Conservation (phyloP, 1,140 invertebrate species). For the Drosophila ironensis region DNA sequence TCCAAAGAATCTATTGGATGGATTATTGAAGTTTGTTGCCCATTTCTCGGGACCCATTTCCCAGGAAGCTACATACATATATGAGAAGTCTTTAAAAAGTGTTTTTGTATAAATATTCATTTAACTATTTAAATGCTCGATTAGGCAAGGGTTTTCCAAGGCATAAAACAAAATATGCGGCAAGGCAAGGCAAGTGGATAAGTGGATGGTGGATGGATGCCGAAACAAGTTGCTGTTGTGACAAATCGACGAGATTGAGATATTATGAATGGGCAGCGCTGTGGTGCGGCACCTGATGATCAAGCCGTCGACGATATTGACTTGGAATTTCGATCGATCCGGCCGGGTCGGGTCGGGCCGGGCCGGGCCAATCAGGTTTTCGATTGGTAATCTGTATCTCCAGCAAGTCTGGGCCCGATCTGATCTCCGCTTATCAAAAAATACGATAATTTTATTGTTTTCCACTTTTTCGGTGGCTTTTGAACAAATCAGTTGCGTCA, state of each 20-base stretch:
- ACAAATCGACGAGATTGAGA: constrained; percentile 34
- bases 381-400: constrained; percentile 14
- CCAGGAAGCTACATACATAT: no score
- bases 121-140: constrained; percentile 24
- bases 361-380: constrained; percentile 20
- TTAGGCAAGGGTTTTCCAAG: constrained; percentile 20
- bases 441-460: constrained; percentile 37
- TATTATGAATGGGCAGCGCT: constrained; percentile 35
- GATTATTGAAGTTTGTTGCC: no score
- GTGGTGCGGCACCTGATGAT: constrained; percentile 12
- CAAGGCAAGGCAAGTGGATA: not conserved
- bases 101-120: constrained; percentile 29
- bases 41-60: no score
- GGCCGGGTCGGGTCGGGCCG: not conserved
- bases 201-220: constrained; percentile 2
- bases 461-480: constrained; percentile 15
- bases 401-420: constrained; percentile 21
- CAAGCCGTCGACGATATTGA: not conserved
- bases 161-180: constrained; percentile 5
- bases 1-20: no score
- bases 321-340: constrained; percentile 6
- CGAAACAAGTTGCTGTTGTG: not conserved
- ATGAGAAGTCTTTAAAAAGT: not conserved
- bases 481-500: no score
- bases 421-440: constrained; percentile 39